These are phyloP conservation scores for Stichodactyla helianthus DNA, from an alignment of 64 coral and sea anemone species.

Conservation along the genomic window DNA sequence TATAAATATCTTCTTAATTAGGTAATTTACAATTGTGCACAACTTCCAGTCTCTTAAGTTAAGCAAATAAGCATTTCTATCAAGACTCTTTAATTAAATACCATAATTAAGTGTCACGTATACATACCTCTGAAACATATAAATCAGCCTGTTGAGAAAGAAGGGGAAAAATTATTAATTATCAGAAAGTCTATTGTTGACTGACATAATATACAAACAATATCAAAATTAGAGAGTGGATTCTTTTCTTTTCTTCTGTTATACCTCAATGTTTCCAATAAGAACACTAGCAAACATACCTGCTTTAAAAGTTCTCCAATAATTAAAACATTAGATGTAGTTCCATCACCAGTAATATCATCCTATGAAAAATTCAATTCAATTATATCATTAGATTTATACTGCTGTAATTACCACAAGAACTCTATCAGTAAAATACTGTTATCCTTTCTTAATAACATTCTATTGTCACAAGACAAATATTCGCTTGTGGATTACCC, in stretches of 20 bases:
- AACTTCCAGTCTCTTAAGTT: too few species aligned
- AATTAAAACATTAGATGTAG: conserved; percentile 97
- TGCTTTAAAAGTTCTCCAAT: conserved; percentile 95
- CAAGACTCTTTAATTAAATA: background rate
- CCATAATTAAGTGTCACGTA: background rate
- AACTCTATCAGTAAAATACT: too few species aligned
- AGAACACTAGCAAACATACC: background rate
- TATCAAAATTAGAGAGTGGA: too few species aligned
- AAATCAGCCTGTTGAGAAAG: conserved; percentile 60
- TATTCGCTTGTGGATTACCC: too few species aligned
- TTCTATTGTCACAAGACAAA: too few species aligned
- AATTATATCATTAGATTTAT: too few species aligned
- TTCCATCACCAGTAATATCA: conserved; percentile 99
- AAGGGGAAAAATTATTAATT: conserved; percentile 15
- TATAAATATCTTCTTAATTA: too few species aligned
- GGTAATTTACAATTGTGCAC: too few species aligned
- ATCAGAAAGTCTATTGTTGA: background rate
- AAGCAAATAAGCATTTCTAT: too few species aligned
- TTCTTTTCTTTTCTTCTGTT: background rate
- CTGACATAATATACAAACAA: too few species aligned
- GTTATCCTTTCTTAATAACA: too few species aligned
- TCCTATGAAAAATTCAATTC: conserved; percentile 42
- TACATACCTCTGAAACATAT: conserved; percentile 86
- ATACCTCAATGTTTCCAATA: background rate
- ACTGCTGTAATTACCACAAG: too few species aligned